A percentile compares a stretch with the other conserved stretches of the same genome.
phyloP scores from a whole-genome alignment of 2,888 invertebrate species.

The Sarcophaga subvicina region DNA sequence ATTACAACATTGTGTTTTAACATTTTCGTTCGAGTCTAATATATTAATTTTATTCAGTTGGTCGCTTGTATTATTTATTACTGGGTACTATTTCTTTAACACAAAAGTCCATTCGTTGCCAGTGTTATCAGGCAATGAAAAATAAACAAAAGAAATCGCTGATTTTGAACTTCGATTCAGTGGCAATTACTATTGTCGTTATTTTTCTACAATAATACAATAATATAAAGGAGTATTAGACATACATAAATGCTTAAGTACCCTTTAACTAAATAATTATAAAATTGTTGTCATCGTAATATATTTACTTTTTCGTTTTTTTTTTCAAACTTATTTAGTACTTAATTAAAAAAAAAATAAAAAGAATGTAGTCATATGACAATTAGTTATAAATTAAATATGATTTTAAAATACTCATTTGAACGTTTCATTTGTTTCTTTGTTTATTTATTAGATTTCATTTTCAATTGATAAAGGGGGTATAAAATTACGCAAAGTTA shows the following conservation, averaged over 20 bases:
- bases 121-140: background rate
- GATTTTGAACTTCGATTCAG: conserved; percentile 51
- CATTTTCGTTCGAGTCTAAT: background rate
- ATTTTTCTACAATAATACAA: background rate
- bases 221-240: too few species aligned
- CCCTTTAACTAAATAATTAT: conserved; percentile 71
- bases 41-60: too few species aligned
- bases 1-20: background rate
- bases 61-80: too few species aligned
- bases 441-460: background rate
- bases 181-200: conserved; percentile 43
- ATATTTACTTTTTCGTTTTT: background rate
- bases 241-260: conserved; percentile 41
- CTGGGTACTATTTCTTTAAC: too few species aligned
- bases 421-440: conserved; percentile 6
- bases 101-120: background rate
- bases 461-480: conserved; percentile 44
- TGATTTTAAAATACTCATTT: conserved; percentile 19
- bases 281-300: conserved; percentile 69
- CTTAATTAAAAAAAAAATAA: background rate
- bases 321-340: background rate
- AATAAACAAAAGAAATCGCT: background rate
- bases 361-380: conserved; percentile 75
- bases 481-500: conserved; percentile 41
- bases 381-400: conserved; percentile 72